Percentiles rank a stretch among this genome's conserved stretches.
These are phyloP conservation scores for Napeogenes inachia DNA, from an alignment of 2,888 invertebrate genomes.

Conservation along the genomic window DNA sequence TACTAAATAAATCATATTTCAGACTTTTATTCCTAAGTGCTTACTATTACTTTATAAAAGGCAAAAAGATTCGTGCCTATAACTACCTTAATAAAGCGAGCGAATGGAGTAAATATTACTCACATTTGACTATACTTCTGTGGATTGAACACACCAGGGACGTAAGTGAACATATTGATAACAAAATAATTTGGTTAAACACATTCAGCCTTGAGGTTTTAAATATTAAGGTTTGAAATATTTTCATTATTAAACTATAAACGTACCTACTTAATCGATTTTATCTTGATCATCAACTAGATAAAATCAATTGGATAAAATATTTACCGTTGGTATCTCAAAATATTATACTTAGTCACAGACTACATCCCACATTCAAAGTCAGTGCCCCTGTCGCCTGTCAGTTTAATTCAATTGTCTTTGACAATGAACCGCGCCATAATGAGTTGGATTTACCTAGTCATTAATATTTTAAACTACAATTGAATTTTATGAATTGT, in stretches of 20 bases:
- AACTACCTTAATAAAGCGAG: conserved; percentile 58
- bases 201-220: no score
- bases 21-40: conserved; percentile 74
- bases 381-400: background rate
- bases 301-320: no score
- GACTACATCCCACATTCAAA: background rate
- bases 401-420: background rate
- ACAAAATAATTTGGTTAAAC: no score
- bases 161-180: conserved; percentile 46
- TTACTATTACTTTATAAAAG: conserved; percentile 69
- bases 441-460: background rate
- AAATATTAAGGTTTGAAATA: no score
- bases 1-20: conserved; percentile 32
- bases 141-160: conserved; percentile 75
- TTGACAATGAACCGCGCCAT: background rate
- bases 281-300: no score
- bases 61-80: conserved; percentile 54
- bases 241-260: no score
- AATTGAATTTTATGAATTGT: background rate
- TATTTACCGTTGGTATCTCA: no score
- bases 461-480: background rate
- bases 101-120: conserved; percentile 50
- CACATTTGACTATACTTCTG: conserved; percentile 57
- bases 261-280: no score
- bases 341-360: no score